These are phyloP conservation scores for Sitophilus oryzae DNA, from an alignment of 1,140 invertebrate species.

Conservation along the genomic window DNA sequence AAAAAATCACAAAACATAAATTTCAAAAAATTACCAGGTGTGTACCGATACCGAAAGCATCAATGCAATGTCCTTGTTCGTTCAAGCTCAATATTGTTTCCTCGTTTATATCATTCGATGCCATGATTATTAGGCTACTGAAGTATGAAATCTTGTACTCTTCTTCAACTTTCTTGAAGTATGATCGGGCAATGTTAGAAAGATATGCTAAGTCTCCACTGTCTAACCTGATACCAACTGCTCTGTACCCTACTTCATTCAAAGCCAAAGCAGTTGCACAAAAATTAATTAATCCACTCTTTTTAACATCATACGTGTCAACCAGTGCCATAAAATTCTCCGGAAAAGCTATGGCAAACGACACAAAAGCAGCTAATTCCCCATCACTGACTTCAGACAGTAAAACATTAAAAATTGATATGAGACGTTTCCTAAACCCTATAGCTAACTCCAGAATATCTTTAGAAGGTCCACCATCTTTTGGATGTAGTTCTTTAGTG, in stretches of 20 bases:
- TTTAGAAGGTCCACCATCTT: slow-evolving; percentile 53
- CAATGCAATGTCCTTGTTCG: slow-evolving; percentile 94
- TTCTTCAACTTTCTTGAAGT: slow-evolving; percentile 73
- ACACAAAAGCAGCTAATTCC: slow-evolving; percentile 91
- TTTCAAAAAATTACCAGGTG: slow-evolving; percentile 45
- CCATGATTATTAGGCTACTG: slow-evolving; percentile 81
- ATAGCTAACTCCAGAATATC: slow-evolving; percentile 67
- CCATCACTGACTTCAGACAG: slow-evolving; percentile 79
- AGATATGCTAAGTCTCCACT: slow-evolving; percentile 94
- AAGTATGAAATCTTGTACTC: slow-evolving; percentile 83
- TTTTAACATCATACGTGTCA: slow-evolving; percentile 98
- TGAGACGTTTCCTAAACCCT: slow-evolving; percentile 67
- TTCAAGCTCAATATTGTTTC: slow-evolving; percentile 97
- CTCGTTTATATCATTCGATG: slow-evolving; percentile 99
- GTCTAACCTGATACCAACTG: slow-evolving; percentile 89
- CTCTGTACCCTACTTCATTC: slow-evolving; percentile 84
- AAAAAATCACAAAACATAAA: slow-evolving; percentile 10
- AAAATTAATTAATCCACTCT: slow-evolving; percentile 96
- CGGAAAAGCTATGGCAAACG: slow-evolving; percentile 95
- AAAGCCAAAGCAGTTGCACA: slow-evolving; percentile 91
- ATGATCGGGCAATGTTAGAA: slow-evolving; percentile 73
- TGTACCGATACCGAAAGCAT: slow-evolving; percentile 93
- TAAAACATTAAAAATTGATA: slow-evolving; percentile 63
- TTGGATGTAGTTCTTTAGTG: slow-evolving; percentile 56
- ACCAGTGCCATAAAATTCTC: slow-evolving; percentile 90